These are phyloP conservation scores for Aromia moschata DNA, from an alignment of 2,888 invertebrate genomes.

Conservation along the genomic window DNA sequence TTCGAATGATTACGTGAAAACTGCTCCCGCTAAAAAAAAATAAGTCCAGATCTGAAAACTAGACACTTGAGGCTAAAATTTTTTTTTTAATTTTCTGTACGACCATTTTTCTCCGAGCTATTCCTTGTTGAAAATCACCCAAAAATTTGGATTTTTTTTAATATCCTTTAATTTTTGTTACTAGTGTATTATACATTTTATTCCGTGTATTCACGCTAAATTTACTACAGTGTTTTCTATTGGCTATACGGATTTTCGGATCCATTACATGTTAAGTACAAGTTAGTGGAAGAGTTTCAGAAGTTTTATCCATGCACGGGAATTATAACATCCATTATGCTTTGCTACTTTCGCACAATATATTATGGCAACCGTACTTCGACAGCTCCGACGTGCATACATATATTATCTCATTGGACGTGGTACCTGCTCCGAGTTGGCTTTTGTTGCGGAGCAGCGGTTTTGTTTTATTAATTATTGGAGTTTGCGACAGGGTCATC, in stretches of 20 bases:
- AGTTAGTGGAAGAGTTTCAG: not conserved
- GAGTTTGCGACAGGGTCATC: constrained; percentile 4
- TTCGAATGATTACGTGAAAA: no score
- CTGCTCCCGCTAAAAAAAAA: no score
- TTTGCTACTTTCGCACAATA: not conserved
- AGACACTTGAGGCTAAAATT: no score
- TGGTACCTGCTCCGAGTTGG: not conserved
- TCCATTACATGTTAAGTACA: no score
- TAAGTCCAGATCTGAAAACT: no score
- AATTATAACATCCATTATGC: not conserved
- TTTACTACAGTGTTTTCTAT: no score
- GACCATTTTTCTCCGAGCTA: no score
- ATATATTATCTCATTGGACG: not conserved
- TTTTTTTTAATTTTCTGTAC: no score
- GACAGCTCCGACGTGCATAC: not conserved
- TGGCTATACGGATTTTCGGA: no score
- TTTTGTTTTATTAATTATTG: constrained; percentile 13
- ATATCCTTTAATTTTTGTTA: no score
- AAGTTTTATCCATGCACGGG: not conserved
- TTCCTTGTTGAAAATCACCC: no score
- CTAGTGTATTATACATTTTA: not conserved
- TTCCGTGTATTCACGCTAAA: not conserved
- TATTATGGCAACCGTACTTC: not conserved
- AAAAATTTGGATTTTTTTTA: no score
- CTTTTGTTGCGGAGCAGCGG: not conserved